Base-by-base conservation (phyloP, 2,113 vertebrate species). In the Nibea albiflora region DNA sequence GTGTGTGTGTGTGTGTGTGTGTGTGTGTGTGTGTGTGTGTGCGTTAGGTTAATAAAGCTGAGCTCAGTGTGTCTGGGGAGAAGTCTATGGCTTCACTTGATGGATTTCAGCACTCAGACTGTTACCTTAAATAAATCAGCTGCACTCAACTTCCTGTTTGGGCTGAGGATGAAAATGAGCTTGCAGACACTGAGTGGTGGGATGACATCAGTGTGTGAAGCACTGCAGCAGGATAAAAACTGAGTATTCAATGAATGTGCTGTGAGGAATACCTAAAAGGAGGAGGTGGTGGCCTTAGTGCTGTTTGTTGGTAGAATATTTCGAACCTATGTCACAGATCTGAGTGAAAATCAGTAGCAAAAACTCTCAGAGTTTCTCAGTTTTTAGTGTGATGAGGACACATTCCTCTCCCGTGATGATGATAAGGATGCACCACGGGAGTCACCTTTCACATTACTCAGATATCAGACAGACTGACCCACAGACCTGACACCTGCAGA, bases 71-170 rank as follows among this genome's bases (percentile, higher is more conserved):
- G 7, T 39, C 35, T 2, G 35, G 35, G 35, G 35, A 39, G 35
- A 39, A 39, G 35, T 39, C 35, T 39, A 39, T 39, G 35, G 35
- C 35, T 39, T 39, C 35, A 54, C 28, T 5, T 69, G 50, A 69
- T 71, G 68, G 53, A 71, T 57, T 42, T 44, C 68, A 6, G 52
- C 10, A 12, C 49, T 39, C 66, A 39, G 50, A 54, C 67, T 69
- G 50, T 56, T 31, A 56, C 31, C 50, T 44, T 56, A 71, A 71
- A 71, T 71, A 71, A 71, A 57, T 71, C 68, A 57, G n/a, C 68
- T 26, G 53, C 53, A 19, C 68, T 57, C 68, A 11, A 71, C 53
- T 57, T 71, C 68, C 35, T 57, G 67, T 53, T 53, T 64, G 35
- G 20, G 20, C 26, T 12, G 61, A 64, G 61, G 61, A 8, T 15